Percentiles rank a stretch among this genome's conserved stretches.
phyloP scores from a whole-genome alignment of 2,113 vertebrate genomes.

The Pogonocichla stellata region DNA sequence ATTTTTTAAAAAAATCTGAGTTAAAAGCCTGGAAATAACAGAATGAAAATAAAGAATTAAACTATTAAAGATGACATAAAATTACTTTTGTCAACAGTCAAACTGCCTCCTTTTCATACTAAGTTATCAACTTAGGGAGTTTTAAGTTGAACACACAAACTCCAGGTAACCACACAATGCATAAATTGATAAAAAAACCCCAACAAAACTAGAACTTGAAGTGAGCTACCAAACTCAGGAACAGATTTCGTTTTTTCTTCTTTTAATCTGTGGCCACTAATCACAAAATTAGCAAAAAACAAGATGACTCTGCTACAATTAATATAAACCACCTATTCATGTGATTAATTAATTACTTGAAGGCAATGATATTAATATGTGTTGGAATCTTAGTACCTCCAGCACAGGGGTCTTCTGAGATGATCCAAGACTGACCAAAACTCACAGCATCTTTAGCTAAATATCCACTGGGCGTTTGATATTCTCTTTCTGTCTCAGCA shows the following conservation, averaged over 20 bases:
- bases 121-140: neutral
- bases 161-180: neutral
- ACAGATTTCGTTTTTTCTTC: neutral
- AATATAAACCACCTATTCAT: neutral
- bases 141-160: neutral
- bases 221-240: neutral
- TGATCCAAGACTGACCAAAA: conserved; percentile 80
- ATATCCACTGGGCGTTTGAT: conserved; percentile 69
- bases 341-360: neutral
- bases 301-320: neutral
- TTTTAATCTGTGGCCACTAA: neutral
- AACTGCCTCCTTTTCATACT: neutral
- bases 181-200: neutral
- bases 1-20: neutral
- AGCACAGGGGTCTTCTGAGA: conserved; percentile 72
- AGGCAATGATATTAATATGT: neutral
- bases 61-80: neutral
- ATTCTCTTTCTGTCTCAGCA: conserved; percentile 77
- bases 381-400: conserved; percentile 40
- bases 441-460: conserved; percentile 68
- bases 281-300: neutral
- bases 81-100: neutral
- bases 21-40: neutral
- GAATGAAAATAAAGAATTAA: neutral
- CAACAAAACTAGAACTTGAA: neutral